phyloP scores from a whole-genome alignment of 2,797 vertebrate genomes.

The Tenualosa ilisha region DNA sequence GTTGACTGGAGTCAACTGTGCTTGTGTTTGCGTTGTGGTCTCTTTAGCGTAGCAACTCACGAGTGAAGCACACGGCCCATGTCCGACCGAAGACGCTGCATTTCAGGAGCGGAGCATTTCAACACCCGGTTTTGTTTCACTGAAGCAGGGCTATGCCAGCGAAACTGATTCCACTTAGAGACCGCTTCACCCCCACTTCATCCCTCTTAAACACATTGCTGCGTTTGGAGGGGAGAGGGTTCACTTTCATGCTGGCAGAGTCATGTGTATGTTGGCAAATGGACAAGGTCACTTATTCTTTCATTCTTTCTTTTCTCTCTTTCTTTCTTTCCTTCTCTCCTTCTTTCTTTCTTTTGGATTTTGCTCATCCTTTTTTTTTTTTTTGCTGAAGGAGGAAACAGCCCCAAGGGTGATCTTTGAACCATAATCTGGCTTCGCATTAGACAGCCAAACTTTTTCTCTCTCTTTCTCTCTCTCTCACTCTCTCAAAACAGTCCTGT shows the following conservation, averaged over 20 bases:
- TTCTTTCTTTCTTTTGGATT: not conserved
- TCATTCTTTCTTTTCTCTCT: not conserved
- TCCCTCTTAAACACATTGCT: not conserved
- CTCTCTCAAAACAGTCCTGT: not conserved
- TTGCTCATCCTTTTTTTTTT: not conserved
- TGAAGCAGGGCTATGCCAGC: not conserved
- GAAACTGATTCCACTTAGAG: conserved; percentile 17
- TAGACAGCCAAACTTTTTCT: not conserved
- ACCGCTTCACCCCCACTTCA: not conserved
- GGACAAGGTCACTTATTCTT: not conserved
- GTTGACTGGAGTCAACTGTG: conserved; percentile 18
- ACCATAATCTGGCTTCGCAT: not conserved
- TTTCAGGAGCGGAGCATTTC: conserved; percentile 2
- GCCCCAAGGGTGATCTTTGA: conserved; percentile 7
- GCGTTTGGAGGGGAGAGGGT: conserved; percentile 11
- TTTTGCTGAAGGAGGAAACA: not conserved
- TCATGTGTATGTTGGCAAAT: conserved; percentile 18
- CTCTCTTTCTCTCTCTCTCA: not conserved
- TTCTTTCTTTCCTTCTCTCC: not conserved
- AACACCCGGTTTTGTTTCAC: not conserved
- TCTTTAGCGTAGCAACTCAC: not conserved
- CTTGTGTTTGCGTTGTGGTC: conserved; percentile 17
- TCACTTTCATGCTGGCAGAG: conserved; percentile 6
- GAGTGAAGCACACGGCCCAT: not conserved
- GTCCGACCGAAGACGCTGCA: not conserved